phyloP scores from a whole-genome alignment of 2,888 invertebrate genomes.

The Acleris literana region DNA sequence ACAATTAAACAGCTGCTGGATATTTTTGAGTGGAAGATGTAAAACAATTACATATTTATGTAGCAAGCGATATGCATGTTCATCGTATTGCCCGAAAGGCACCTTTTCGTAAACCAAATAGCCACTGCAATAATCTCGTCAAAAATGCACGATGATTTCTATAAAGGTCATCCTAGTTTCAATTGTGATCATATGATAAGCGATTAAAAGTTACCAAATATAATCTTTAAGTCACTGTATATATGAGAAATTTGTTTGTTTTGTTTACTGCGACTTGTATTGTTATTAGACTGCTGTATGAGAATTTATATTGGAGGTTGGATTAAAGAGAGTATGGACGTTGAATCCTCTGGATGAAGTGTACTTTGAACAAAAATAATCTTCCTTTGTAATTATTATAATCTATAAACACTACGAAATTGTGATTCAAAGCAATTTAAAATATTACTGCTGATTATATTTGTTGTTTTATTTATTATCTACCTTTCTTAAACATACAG shows the following conservation, averaged over 20 bases:
- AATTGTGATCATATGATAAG: slow-evolving; percentile 39
- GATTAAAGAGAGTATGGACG: slow-evolving; percentile 59
- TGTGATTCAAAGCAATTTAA: slow-evolving; percentile 83
- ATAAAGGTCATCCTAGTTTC: slow-evolving; percentile 25
- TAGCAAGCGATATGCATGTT: no score
- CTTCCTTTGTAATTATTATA: slow-evolving; percentile 83
- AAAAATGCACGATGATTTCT: slow-evolving; percentile 23
- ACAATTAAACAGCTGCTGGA: no score
- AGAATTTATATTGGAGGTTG: slow-evolving; percentile 43
- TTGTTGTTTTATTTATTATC: slow-evolving; percentile 60
- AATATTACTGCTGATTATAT: slow-evolving; percentile 83
- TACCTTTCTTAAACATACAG: background rate
- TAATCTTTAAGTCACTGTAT: slow-evolving; percentile 27
- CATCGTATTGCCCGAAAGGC: no score
- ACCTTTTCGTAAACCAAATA: no score
- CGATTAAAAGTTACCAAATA: slow-evolving; percentile 40
- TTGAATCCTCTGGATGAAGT: slow-evolving; percentile 59
- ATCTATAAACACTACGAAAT: slow-evolving; percentile 82
- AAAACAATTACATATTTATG: no score
- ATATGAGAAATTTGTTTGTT: slow-evolving; percentile 39
- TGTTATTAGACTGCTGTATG: slow-evolving; percentile 37
- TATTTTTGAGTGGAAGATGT: no score
- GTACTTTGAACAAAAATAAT: slow-evolving; percentile 75
- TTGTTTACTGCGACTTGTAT: slow-evolving; percentile 20
- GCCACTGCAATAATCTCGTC: slow-evolving; percentile 12